Conservation (phyloP, 64 coral and sea anemone species). For the Hydrozoanthus tunicans region DNA sequence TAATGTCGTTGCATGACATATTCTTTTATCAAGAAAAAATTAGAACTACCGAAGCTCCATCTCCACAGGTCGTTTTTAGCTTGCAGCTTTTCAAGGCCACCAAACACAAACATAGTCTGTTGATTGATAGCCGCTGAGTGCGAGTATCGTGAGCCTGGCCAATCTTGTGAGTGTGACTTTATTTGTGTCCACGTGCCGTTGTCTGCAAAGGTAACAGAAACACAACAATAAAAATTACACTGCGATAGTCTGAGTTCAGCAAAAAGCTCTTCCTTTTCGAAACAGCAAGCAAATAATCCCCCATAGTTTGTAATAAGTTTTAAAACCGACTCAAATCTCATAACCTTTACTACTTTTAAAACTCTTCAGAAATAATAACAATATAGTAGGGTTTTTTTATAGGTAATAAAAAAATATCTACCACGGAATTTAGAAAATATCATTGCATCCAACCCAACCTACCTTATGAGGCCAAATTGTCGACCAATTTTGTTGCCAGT, state of each 20-base stretch:
- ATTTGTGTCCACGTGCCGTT: constrained; percentile 58
- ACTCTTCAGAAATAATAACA: too few species aligned
- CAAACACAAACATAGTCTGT: constrained; percentile 71
- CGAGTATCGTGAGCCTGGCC: constrained; percentile 78
- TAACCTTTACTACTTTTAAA: too few species aligned
- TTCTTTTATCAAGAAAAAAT: neutral
- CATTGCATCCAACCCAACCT: too few species aligned
- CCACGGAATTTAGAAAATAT: too few species aligned
- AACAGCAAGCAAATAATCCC: too few species aligned
- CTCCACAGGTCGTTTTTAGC: constrained; percentile 78
- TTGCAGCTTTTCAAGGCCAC: constrained; percentile 77
- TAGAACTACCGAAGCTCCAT: constrained; percentile 80
- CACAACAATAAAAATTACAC: neutral
- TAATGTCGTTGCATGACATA: too few species aligned
- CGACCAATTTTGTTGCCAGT: too few species aligned
- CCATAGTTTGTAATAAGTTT: too few species aligned
- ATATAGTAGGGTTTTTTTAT: too few species aligned
- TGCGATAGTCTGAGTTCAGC: neutral
- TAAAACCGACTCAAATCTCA: too few species aligned
- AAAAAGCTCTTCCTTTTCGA: neutral
- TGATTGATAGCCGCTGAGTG: constrained; percentile 79
- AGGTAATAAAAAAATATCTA: too few species aligned
- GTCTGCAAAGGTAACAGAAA: constrained; percentile 53
- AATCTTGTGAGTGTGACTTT: constrained; percentile 57
- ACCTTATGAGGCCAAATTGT: too few species aligned